These are phyloP conservation scores for Lochmaea capreae DNA, from an alignment of 2,888 invertebrate genomes.

Conservation along the genomic window DNA sequence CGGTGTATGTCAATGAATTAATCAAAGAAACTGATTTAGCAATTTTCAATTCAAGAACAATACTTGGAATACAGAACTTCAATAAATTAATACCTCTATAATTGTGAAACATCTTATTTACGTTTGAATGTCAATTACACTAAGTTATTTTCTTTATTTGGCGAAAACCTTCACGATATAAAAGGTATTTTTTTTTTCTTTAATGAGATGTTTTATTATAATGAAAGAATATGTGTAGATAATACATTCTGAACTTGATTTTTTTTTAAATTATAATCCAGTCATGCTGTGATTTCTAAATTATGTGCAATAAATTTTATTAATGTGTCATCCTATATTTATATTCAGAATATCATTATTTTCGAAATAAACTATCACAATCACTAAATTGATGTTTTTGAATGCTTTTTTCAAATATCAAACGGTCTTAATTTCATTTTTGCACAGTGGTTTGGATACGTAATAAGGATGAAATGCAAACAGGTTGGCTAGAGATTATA, in stretches of 20 bases:
- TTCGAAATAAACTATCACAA: too few relatives aligned
- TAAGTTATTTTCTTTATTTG: constrained; percentile 5
- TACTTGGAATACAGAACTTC: background rate
- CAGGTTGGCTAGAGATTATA: too few relatives aligned
- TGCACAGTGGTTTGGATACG: too few relatives aligned
- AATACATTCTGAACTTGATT: background rate
- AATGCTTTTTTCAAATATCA: too few relatives aligned
- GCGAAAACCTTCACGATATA: constrained; percentile 10
- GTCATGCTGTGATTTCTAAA: background rate
- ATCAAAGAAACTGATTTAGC: constrained; percentile 4
- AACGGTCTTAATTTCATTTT: too few relatives aligned
- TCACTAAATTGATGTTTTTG: too few relatives aligned
- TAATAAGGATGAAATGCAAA: too few relatives aligned
- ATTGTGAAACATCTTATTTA: constrained; percentile 19
- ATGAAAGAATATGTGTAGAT: background rate
- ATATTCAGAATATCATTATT: too few relatives aligned
- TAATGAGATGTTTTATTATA: constrained; percentile 3
- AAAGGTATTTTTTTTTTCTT: constrained; percentile 5
- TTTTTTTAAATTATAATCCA: background rate
- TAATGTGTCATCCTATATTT: background rate
- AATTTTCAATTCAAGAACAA: constrained; percentile 13
- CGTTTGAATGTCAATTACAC: constrained; percentile 11
- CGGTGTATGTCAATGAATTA: background rate
- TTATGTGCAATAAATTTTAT: background rate
- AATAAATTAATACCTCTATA: background rate